These are phyloP conservation scores for Podarcis siculus DNA, from an alignment of 2,797 vertebrate genomes.

Conservation along the genomic window DNA sequence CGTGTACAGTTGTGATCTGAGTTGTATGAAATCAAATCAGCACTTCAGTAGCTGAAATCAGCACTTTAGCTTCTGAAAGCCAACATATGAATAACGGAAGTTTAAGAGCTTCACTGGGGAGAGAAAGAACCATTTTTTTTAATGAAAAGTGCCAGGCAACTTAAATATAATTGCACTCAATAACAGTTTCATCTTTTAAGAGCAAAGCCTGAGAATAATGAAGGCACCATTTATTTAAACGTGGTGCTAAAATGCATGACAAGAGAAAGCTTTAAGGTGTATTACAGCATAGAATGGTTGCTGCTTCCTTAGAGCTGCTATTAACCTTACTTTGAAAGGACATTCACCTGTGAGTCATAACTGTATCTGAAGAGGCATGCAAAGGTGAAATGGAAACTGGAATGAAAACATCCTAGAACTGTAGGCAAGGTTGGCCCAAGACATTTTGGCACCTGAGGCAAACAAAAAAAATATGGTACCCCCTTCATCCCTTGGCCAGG, in stretches of 20 bases:
- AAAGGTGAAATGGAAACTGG: neutral
- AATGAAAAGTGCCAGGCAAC: constrained; percentile 19
- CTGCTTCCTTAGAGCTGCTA: neutral
- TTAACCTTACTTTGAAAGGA: neutral
- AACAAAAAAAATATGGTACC: no score
- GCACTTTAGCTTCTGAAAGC: neutral
- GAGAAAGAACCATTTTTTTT: neutral
- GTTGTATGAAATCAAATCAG: neutral
- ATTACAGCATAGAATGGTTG: neutral
- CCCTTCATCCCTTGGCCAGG: no score
- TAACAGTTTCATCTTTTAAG: constrained; percentile 13
- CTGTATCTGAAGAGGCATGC: neutral
- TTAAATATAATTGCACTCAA: constrained; percentile 12
- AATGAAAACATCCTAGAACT: neutral
- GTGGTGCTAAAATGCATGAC: constrained; percentile 32
- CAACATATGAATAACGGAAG: neutral
- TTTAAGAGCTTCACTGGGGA: neutral
- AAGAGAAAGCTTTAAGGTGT: constrained; percentile 34
- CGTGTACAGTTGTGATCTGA: neutral
- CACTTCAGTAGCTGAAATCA: neutral
- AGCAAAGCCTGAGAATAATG: constrained; percentile 39
- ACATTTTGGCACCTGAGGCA: no score
- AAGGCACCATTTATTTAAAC: constrained; percentile 51
- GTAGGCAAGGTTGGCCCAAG: neutral
- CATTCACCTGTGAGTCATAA: neutral